These are phyloP conservation scores for Periplaneta americana DNA, from an alignment of 1,140 invertebrate genomes.

Conservation along the genomic window DNA sequence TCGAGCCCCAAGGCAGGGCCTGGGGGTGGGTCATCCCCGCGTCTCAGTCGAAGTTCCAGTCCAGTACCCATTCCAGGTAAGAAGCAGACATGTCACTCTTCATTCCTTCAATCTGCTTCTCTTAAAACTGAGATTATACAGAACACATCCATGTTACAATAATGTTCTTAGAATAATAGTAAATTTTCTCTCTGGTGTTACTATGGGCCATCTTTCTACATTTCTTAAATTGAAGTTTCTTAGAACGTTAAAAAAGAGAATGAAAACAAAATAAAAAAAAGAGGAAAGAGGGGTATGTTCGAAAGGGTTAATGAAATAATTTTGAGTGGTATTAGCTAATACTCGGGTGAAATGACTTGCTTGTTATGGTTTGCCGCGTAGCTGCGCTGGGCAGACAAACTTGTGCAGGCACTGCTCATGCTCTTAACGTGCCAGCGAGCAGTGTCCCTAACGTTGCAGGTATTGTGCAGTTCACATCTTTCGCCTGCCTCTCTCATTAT, in stretches of 20 bases:
- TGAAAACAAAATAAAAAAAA: no score
- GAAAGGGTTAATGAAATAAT: background rate
- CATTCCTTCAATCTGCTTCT: background rate
- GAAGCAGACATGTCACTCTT: constrained; percentile 13
- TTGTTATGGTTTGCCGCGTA: constrained; percentile 13
- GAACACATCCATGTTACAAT: background rate
- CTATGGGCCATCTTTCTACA: background rate
- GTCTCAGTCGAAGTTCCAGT: constrained; percentile 52
- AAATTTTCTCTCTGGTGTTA: background rate
- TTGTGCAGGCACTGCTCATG: background rate
- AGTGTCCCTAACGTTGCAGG: constrained; percentile 9
- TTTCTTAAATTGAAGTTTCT: background rate
- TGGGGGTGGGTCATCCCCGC: constrained; percentile 40
- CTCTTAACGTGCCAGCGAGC: background rate
- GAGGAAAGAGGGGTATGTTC: no score
- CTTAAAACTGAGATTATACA: background rate
- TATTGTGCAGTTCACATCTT: background rate
- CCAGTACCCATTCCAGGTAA: constrained; percentile 53
- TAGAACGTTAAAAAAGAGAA: no score
- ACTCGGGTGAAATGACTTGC: background rate
- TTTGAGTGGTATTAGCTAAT: background rate
- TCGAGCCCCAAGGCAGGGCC: constrained; percentile 52
- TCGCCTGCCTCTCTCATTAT: background rate
- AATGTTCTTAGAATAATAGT: background rate
- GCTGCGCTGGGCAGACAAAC: constrained; percentile 6